Evolutionary conservation across 2,888 invertebrate genomes (phyloP), one percentile per base, ranked within the genome.

Genomic region (Mellilla xanthometata): DNA sequence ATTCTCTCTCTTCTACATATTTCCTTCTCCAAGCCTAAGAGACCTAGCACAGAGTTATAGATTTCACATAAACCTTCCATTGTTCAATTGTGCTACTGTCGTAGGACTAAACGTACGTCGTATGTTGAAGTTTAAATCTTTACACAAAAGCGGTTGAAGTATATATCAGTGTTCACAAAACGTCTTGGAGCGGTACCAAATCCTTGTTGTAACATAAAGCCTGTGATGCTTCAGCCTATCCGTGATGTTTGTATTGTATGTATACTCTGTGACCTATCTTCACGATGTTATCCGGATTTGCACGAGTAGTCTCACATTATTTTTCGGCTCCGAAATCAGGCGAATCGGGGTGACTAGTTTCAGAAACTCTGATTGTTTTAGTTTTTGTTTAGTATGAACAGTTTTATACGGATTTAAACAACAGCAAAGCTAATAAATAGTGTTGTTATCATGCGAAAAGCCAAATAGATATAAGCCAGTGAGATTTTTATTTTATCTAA

Each of bases 131-230:
- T 42, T 41, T 26, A 35, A 41, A 39, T 46, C 33, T 28, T 28
- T 10, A 12, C 23, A 31, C 42, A 46, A 47, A 36, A 41, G 41
- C 15, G 41, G 26, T 41, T 33, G 41, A 35, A 36, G 36, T 41
- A 41, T 41, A 41, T 36, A 38, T 47, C 33, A 40, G 30, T 40
- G 46, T 31, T 45, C 39, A 35, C 46, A 36, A 46, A 40, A 41
- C 24, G 32, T 36, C 40, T 36, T 36, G 47, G 41, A 47, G 33
- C 24, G 32, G 11, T 10, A 47, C 36, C 47, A 47, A 41, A 47
- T 36, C 36, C 32, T 26, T 28, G 29, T 26, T 28, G 29, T 30
- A 7, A 23, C 22, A 46, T 46, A 40, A 40, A 35, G 22, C 35
- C 26, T 28, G 46, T 45, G 34, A 39, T 24, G 28, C 32, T 4